Conservation (phyloP, 2,888 invertebrate genomes). For the Odiellus spinosus region DNA sequence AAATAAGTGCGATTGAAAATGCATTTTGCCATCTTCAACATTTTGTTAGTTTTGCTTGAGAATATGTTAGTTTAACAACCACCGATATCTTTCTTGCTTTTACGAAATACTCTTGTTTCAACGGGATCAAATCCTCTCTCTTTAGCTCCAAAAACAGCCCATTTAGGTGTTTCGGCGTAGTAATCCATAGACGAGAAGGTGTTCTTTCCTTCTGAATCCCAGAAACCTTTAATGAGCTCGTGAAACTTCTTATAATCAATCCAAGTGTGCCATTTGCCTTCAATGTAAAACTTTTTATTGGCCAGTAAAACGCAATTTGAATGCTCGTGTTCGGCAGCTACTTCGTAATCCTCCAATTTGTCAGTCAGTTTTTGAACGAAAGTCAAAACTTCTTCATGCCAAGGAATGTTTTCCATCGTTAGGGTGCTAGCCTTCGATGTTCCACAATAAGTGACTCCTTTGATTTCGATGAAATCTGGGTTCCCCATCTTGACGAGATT, state of each 20-base stretch:
- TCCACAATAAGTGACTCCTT: slow-evolving; percentile 44
- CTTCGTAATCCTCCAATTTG: slow-evolving; percentile 35
- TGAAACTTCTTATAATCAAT: slow-evolving; percentile 41
- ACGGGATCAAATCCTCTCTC: slow-evolving; percentile 41
- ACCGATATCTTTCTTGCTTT: slow-evolving; percentile 27
- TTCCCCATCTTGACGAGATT: slow-evolving; percentile 36
- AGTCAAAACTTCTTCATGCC: slow-evolving; percentile 40
- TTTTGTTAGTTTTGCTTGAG: too few species aligned
- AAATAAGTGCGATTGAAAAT: too few species aligned
- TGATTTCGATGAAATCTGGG: slow-evolving; percentile 44
- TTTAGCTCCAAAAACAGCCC: slow-evolving; percentile 38
- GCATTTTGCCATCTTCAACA: too few species aligned
- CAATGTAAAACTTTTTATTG: slow-evolving; percentile 36
- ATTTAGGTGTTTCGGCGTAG: slow-evolving; percentile 36
- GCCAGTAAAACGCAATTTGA: slow-evolving; percentile 42
- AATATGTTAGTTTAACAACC: slow-evolving; percentile 25
- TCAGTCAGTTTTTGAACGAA: slow-evolving; percentile 35
- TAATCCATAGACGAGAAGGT: slow-evolving; percentile 38
- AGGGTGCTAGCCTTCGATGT: slow-evolving; percentile 34
- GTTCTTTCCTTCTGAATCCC: slow-evolving; percentile 26
- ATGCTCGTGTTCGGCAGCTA: slow-evolving; percentile 43
- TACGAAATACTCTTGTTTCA: slow-evolving; percentile 34
- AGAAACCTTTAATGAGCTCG: slow-evolving; percentile 30
- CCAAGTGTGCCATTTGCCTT: slow-evolving; percentile 41
- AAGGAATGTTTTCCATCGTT: slow-evolving; percentile 44